phyloP scores from a whole-genome alignment of 2,888 invertebrate genomes.

The Cheilosia grossa region DNA sequence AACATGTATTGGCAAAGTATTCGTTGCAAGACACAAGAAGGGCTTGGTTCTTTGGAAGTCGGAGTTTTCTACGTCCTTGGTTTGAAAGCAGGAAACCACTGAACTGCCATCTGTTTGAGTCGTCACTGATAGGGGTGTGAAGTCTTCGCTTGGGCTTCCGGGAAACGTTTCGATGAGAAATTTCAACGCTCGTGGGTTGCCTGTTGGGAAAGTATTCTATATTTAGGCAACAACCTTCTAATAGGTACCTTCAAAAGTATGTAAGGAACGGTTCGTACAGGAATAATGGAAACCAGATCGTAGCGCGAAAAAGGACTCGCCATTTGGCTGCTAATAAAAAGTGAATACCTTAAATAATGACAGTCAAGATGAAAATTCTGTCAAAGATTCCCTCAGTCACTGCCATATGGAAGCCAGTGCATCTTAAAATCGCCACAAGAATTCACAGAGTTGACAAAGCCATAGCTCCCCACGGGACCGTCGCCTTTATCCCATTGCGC shows the following conservation, averaged over 20 bases:
- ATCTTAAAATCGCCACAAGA: slow-evolving; percentile 36
- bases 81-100: slow-evolving; percentile 76
- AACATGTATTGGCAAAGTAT: slow-evolving; percentile 77
- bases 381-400: neutral
- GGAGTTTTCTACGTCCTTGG: slow-evolving; percentile 78
- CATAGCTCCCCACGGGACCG: slow-evolving; percentile 61
- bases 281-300: too few relatives aligned
- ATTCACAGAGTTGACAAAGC: slow-evolving; percentile 56
- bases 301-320: too few relatives aligned
- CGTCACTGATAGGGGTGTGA: slow-evolving; percentile 20
- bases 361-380: neutral
- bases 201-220: neutral
- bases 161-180: slow-evolving; percentile 23
- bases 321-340: too few relatives aligned
- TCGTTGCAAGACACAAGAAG: slow-evolving; percentile 78
- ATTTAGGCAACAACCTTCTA: neutral
- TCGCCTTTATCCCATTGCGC: slow-evolving; percentile 27
- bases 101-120: slow-evolving; percentile 4
- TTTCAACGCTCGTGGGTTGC: neutral
- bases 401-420: slow-evolving; percentile 14
- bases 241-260: too few relatives aligned
- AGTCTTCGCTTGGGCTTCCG: slow-evolving; percentile 29
- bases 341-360: too few relatives aligned
- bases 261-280: too few relatives aligned
- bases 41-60: slow-evolving; percentile 78